phyloP scores from a whole-genome alignment of 2,797 vertebrate genomes.

The Agapornis canus region DNA sequence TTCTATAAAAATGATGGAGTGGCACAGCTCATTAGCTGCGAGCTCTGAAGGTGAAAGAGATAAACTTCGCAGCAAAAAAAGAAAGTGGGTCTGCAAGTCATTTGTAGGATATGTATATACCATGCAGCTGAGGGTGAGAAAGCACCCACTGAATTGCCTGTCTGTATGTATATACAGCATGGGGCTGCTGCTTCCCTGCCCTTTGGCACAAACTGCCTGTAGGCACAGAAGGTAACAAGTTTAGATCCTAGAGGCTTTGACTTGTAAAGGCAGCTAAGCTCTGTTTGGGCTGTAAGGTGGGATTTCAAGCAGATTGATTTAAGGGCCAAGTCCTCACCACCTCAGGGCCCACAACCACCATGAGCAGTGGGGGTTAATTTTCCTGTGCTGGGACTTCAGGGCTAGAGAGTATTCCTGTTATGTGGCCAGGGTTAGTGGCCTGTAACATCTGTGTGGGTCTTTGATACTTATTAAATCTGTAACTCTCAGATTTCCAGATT shows the following conservation, averaged over 20 bases:
- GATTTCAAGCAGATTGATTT: not conserved
- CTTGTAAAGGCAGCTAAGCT: not conserved
- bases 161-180: too few relatives aligned
- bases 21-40: not conserved
- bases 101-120: not conserved
- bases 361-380: not conserved
- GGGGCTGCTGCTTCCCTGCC: not conserved
- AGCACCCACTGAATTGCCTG: not conserved
- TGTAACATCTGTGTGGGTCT: not conserved
- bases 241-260: not conserved
- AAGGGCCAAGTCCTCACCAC: not conserved
- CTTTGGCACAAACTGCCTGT: not conserved
- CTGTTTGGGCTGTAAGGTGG: not conserved
- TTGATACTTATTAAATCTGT: not conserved
- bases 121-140: not conserved
- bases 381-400: not conserved
- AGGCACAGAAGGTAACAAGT: not conserved
- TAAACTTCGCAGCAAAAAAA: conserved; percentile 5
- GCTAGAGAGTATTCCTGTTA: not conserved
- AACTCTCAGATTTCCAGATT: not conserved
- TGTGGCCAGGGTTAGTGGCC: not conserved
- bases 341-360: fast-evolving
- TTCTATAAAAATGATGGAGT: not conserved
- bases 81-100: not conserved
- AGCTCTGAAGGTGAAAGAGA: conserved; percentile 45